Evolutionary conservation across 2,888 invertebrate genomes (phyloP), one percentile per base, ranked within the genome.

Genomic region (Lamproptera curius): DNA sequence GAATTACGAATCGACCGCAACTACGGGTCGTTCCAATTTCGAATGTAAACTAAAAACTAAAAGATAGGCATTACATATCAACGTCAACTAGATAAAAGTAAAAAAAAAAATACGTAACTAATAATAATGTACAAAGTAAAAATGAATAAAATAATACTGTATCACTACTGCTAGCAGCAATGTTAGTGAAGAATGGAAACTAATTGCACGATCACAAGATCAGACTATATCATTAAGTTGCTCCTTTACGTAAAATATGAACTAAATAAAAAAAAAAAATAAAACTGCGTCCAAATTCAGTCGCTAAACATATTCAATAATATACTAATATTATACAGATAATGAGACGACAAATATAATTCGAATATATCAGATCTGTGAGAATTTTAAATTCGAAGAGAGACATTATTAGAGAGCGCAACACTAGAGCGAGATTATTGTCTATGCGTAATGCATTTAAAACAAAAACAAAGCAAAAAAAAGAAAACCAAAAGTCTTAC

Each of bases 111-210:
- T 39, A 44, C 76, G 76, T 72, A 68, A 68, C 82, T 82, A 82
- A 80, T 57, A 73, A 48, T 50, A 63, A 81, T 84, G 75, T 86
- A 84, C 83, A 85, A 70, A 76, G 65, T 76, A 76, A 75, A 74
- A 65, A 68, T 74, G 67, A 74, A 78, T 78, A 79, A 82, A 85
- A 85, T 87, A 87, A 87, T 87, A 86, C 84, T 85, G 86, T 79
- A 70, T 80, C 74, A 81, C 73, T 78, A 73, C 79, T 78, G 78
- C 76, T 59, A 71, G 76, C 76, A 77, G 79, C 70, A 74, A 74
- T 68, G 70, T 77, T 70, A 70, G 67, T 70, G 69, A 69, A 73
- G 65, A 69, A 62, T 44, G 49, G 40, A 49, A 20, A 49, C 49
- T 41, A 36, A 49, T 41, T 49, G 62, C 58, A 61, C 56, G 61